Percentiles rank a stretch among this genome's conserved stretches.
These are phyloP conservation scores for Lycodopsis pacificus DNA, from an alignment of 2,797 vertebrate genomes.

Conservation along the genomic window DNA sequence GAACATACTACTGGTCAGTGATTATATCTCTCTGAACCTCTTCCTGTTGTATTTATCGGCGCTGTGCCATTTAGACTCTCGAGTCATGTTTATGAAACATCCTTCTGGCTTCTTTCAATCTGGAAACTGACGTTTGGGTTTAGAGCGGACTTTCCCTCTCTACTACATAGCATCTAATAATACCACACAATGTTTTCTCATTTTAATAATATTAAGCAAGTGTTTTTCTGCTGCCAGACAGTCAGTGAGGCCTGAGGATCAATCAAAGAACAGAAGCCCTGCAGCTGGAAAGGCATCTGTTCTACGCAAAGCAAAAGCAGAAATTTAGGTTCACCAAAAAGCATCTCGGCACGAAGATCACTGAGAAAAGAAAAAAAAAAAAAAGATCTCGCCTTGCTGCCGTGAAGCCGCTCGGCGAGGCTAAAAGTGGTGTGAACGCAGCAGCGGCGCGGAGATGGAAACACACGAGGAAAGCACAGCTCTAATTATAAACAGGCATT, in stretches of 20 bases:
- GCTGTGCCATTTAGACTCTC: not conserved
- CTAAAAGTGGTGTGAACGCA: constrained; percentile 24
- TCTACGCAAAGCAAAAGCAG: constrained; percentile 17
- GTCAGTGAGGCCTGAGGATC: not conserved
- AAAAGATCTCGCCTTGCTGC: constrained; percentile 23
- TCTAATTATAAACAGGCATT: constrained; percentile 93
- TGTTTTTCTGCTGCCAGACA: not conserved
- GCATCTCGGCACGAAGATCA: constrained; percentile 11
- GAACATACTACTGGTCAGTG: not conserved
- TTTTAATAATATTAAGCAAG: not conserved
- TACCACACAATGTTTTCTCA: not conserved
- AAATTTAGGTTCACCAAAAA: not conserved
- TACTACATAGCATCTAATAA: not conserved
- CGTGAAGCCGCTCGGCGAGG: constrained; percentile 25
- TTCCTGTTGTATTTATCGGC: not conserved
- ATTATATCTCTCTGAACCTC: not conserved
- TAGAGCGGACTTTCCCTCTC: not conserved
- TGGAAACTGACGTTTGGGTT: not conserved
- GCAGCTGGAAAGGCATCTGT: not conserved
- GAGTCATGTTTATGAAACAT: not conserved
- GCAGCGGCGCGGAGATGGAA: constrained; percentile 28
- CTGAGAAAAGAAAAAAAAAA: not conserved
- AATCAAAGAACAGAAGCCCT: not conserved
- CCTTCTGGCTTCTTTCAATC: constrained; percentile 5
- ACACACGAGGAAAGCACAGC: constrained; percentile 79